Evolutionary conservation across 2,797 vertebrate genomes (phyloP).

Genomic region (Erithacus rubecula): DNA sequence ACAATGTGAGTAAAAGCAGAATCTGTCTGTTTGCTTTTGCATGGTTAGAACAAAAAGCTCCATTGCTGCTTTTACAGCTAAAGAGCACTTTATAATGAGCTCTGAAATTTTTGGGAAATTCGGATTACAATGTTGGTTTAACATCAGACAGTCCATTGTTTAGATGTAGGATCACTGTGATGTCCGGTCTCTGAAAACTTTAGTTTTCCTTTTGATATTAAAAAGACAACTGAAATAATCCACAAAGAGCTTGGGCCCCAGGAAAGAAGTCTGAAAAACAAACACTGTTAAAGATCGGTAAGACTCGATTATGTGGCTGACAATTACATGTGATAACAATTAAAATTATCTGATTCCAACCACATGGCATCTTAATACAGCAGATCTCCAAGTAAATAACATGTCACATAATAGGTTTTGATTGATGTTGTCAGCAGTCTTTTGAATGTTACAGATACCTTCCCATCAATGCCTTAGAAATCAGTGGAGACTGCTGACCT

Average conservation of each 20-base stretch:
- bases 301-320: constrained; percentile 43
- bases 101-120: constrained; percentile 59
- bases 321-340: constrained; percentile 71
- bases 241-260: constrained; percentile 37
- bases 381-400: constrained; percentile 44
- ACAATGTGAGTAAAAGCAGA: constrained; percentile 23
- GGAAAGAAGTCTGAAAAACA: constrained; percentile 64
- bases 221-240: constrained; percentile 54
- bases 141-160: constrained; percentile 65
- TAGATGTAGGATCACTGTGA: constrained; percentile 51
- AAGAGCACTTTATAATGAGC: constrained; percentile 52
- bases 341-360: constrained; percentile 65
- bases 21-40: constrained; percentile 39
- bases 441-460: constrained; percentile 3
- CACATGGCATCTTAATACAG: constrained; percentile 58
- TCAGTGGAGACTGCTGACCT: not conserved
- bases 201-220: constrained; percentile 59
- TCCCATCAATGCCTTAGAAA: not conserved
- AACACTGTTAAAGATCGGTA: constrained; percentile 28
- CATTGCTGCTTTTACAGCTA: constrained; percentile 47
- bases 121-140: constrained; percentile 65
- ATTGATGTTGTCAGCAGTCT: constrained; percentile 56
- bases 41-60: constrained; percentile 65
- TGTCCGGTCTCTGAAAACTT: constrained; percentile 50
- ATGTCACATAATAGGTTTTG: constrained; percentile 41